These are phyloP conservation scores for Mobula birostris DNA, from an alignment of 2,113 vertebrate species.

Conservation along the genomic window DNA sequence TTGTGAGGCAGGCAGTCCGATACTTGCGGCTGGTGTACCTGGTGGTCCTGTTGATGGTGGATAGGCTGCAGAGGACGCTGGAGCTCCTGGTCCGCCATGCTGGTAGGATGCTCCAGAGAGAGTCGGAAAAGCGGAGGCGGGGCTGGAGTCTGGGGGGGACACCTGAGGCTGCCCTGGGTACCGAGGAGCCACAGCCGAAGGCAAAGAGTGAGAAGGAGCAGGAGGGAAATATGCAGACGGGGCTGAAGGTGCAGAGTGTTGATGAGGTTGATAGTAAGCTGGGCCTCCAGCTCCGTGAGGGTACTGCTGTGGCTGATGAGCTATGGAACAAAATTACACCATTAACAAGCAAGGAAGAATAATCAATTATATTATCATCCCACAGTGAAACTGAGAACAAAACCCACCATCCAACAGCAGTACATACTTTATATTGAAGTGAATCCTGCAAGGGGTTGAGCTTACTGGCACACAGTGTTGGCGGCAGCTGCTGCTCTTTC, in stretches of 20 bases:
- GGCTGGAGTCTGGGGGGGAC: constrained; percentile 46
- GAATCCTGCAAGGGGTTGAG: background rate
- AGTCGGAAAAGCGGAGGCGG: constrained; percentile 56
- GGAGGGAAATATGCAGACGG: constrained; percentile 53
- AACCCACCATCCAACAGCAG: background rate
- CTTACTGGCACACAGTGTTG: too few species aligned
- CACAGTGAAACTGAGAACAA: background rate
- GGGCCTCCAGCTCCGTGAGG: constrained; percentile 68
- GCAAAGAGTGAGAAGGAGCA: constrained; percentile 39
- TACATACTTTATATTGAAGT: background rate
- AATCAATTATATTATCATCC: background rate
- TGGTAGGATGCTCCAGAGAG: constrained; percentile 72
- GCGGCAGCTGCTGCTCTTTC: too few species aligned
- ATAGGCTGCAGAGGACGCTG: constrained; percentile 68
- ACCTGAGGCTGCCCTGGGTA: constrained; percentile 55
- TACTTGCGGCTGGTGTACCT: constrained; percentile 80
- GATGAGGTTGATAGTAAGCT: constrained; percentile 74
- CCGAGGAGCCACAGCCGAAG: constrained; percentile 43
- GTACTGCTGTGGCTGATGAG: constrained; percentile 75
- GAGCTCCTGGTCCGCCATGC: constrained; percentile 84
- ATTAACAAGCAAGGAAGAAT: background rate
- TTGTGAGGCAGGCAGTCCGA: constrained; percentile 71
- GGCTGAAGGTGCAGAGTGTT: constrained; percentile 54
- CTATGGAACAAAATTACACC: constrained; percentile 57
- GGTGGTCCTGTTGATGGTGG: constrained; percentile 69